phyloP scores from a whole-genome alignment of 2,797 vertebrate species.

The Bradypodion ventrale region DNA sequence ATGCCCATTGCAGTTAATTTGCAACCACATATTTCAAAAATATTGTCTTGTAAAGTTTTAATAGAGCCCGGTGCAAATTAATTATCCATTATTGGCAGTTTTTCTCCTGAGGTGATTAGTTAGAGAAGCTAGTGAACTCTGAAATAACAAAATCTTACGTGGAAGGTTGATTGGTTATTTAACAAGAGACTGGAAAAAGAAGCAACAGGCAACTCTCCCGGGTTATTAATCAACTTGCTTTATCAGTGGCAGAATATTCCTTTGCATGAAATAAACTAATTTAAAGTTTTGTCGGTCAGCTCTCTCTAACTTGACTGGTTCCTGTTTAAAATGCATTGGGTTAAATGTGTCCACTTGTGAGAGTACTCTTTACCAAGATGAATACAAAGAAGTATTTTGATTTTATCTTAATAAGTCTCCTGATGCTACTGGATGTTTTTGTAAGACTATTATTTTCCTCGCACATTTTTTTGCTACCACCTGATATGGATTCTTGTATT shows the following conservation, averaged over 20 bases:
- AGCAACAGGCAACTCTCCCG: neutral
- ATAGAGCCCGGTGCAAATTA: slow-evolving; percentile 69
- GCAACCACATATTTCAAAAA: slow-evolving; percentile 52
- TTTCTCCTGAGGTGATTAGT: slow-evolving; percentile 36
- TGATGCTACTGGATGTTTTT: neutral
- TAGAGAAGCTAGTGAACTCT: slow-evolving; percentile 27
- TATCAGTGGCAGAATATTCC: neutral
- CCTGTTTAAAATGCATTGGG: slow-evolving; percentile 8
- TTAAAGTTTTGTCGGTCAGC: slow-evolving; percentile 20
- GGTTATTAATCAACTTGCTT: slow-evolving; percentile 16
- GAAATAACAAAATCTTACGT: slow-evolving; percentile 18
- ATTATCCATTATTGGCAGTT: slow-evolving; percentile 61
- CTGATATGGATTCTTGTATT: neutral
- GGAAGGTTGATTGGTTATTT: slow-evolving; percentile 18
- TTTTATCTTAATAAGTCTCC: slow-evolving; percentile 14
- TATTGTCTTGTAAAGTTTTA: slow-evolving; percentile 72
- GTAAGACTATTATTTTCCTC: neutral
- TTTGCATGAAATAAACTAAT: slow-evolving; percentile 6
- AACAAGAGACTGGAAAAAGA: slow-evolving; percentile 1
- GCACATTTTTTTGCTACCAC: neutral
- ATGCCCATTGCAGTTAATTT: slow-evolving; percentile 47
- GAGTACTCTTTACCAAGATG: neutral
- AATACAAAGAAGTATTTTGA: neutral
- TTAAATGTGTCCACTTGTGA: slow-evolving; percentile 1
- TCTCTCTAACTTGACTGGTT: neutral